A percentile compares a stretch with the other conserved stretches of the same genome.
These are phyloP conservation scores for Neopelma chrysocephalum DNA, from an alignment of 2,797 vertebrate genomes.

Conservation along the genomic window DNA sequence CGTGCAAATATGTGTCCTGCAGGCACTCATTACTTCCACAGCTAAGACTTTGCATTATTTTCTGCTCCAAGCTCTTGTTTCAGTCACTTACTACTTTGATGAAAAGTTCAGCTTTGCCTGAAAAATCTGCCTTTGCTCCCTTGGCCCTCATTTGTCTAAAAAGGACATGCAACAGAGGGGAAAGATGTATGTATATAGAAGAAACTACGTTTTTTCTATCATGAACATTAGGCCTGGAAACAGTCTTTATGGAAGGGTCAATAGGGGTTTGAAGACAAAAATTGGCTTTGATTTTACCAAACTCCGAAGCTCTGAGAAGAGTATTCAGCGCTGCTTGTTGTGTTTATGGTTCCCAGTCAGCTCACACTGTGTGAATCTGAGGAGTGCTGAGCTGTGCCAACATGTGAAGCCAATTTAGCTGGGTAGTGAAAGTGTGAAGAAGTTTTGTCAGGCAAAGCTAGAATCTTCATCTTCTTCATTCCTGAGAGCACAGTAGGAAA, in stretches of 20 bases:
- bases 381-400: background rate
- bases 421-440: background rate
- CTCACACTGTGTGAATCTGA: background rate
- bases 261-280: background rate
- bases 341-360: background rate
- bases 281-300: background rate
- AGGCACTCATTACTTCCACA: background rate
- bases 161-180: background rate
- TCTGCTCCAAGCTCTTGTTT: background rate
- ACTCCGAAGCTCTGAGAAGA: background rate
- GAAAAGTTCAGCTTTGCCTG: background rate
- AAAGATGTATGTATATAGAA: background rate
- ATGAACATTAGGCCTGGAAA: background rate
- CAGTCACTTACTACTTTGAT: background rate
- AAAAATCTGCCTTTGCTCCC: background rate
- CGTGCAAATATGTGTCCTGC: background rate
- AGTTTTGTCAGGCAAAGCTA: background rate
- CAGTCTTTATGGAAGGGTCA: background rate
- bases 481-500: background rate
- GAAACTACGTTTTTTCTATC: background rate
- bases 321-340: background rate
- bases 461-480: background rate
- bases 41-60: background rate
- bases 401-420: background rate
- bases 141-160: accelerated